Base-by-base conservation (phyloP, 2,113 vertebrate genomes). In the Hydrolagus affinis region DNA sequence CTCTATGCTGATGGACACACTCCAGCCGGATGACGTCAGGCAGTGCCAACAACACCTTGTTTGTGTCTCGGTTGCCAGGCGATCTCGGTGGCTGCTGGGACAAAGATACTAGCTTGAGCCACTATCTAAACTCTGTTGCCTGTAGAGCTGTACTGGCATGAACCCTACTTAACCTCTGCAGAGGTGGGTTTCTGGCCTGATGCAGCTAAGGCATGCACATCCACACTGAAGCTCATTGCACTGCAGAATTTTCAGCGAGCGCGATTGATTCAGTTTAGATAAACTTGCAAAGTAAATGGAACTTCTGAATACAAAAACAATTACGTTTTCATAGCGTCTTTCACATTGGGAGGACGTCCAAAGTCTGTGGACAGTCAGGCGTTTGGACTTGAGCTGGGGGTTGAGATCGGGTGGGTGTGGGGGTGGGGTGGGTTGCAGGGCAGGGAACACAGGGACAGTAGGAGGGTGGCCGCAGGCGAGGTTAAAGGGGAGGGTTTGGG, bases 21-120 rank as follows among this genome's bases (percentile, higher is more conserved):
- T 83, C 59, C 59, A 62, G 73, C 32, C 32, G 77, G 14, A 7
- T 15, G 44, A 64, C 4, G 4, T 19, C 60, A 68, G 78, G 78
- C 62, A 32, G 3, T 66, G 62, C 25, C 78, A 83, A 19, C 25
- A 83, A 19, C 25, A 32, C 78, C 66, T 68, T 21, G 25, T 83
- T 83, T 83, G 78, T 68, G 62, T 66, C 78, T 83, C 25, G 25
- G 62, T 64, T 80, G 77, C 77, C 77, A 80, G 60, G 14, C 23
- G 19, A 83, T 17, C 17, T 32, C 10, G 59, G 14, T 28, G 15
- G 60, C 25, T 83, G 59, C 77, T 68, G 62, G 60, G 25, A 83
- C 32, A 28, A 25, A 80, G 74, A 77, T 23, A 56, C 59, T 59
- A 56, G 44, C 21, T 0, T 78, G 3, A 83, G 25, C 11, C 3